These are phyloP conservation scores for Phlogophora meticulosa DNA, from an alignment of 2,888 invertebrate genomes.

Conservation along the genomic window DNA sequence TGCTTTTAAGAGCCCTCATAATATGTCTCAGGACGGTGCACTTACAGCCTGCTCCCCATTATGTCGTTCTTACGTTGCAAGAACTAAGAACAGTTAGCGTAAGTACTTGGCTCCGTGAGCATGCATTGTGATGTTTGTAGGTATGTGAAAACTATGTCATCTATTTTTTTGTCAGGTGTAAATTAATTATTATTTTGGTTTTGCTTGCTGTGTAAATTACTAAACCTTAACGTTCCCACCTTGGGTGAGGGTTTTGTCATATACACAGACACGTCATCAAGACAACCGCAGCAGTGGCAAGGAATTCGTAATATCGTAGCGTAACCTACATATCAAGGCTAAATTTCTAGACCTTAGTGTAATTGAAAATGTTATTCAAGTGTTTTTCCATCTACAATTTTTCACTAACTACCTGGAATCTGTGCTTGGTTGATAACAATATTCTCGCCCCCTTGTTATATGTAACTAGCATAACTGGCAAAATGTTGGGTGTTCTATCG, in stretches of 20 bases:
- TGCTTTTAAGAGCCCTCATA: slow-evolving; percentile 53
- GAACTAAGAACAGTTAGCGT: slow-evolving; percentile 11
- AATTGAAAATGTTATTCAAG: not conserved
- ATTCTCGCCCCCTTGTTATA: no score
- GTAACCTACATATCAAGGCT: not conserved
- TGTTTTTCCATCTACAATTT: no score
- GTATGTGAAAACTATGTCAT: not conserved
- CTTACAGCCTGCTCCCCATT: slow-evolving; percentile 17
- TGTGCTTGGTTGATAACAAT: no score
- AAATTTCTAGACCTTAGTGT: not conserved
- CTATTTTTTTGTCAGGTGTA: no score
- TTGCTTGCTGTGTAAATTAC: no score
- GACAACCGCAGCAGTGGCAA: not conserved
- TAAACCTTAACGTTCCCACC: not conserved
- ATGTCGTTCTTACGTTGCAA: slow-evolving; percentile 10
- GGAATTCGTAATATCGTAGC: not conserved
- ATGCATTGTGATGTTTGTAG: slow-evolving; percentile 7
- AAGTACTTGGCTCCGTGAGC: slow-evolving; percentile 1
- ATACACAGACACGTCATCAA: not conserved
- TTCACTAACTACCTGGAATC: no score
- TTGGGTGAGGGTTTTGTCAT: not conserved
- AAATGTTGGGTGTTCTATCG: no score
- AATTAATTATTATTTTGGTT: not conserved
- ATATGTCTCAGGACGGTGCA: slow-evolving; percentile 25
- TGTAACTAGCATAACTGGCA: no score